Percentiles rank a stretch among this genome's conserved stretches.
phyloP scores from a whole-genome alignment of 2,113 vertebrate species.

The Mustela nigripes region DNA sequence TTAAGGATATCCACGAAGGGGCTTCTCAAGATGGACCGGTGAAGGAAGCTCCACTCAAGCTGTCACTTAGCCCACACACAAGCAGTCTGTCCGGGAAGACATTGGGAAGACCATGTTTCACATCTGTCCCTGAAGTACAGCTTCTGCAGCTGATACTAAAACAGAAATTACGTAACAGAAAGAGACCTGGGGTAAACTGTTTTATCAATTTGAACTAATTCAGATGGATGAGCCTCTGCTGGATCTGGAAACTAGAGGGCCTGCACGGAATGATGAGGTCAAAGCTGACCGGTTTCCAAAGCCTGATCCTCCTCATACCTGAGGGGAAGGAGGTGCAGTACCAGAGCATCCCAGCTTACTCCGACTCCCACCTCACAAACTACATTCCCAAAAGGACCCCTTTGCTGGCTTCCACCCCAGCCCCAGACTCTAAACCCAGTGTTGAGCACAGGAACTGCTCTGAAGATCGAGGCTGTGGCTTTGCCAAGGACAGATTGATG shows the following conservation, averaged over 20 bases:
- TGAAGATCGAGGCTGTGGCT: background rate
- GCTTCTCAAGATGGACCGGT: background rate
- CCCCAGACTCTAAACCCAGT: background rate
- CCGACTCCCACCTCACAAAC: background rate
- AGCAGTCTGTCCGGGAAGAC: background rate
- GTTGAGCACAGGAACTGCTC: background rate
- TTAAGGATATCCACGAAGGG: background rate
- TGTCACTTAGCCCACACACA: rapidly evolving
- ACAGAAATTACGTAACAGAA: background rate
- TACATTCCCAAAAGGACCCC: background rate
- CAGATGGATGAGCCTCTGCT: background rate
- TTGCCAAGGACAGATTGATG: background rate
- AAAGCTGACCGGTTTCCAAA: background rate
- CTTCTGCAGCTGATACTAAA: background rate
- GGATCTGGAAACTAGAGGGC: background rate
- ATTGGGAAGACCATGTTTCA: background rate
- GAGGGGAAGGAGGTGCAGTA: background rate
- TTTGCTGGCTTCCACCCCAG: background rate
- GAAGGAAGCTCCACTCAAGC: rapidly evolving
- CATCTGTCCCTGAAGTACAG: background rate
- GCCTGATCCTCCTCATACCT: background rate
- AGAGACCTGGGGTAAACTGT: background rate
- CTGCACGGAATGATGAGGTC: background rate
- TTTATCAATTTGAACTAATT: background rate
- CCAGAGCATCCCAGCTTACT: background rate